Conservation (phyloP, 2,888 invertebrate genomes). For the Eupithecia insigniata region DNA sequence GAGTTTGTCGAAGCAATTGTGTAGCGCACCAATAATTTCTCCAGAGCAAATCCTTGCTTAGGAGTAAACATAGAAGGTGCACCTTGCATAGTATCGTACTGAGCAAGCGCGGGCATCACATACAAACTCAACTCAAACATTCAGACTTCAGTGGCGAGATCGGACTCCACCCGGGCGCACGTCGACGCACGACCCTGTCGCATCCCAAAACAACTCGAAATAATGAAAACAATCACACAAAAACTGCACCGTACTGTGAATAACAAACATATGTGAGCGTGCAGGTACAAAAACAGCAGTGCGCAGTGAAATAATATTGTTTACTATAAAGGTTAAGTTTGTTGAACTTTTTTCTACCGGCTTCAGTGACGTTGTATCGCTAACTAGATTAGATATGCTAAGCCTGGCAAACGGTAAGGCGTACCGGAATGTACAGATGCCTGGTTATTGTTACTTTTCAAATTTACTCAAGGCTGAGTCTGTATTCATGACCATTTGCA, state of each 20-base stretch:
- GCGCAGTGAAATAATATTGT: slow-evolving; percentile 47
- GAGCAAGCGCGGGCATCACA: slow-evolving; percentile 59
- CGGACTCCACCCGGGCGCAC: slow-evolving; percentile 67
- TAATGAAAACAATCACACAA: slow-evolving; percentile 16
- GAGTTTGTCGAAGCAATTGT: slow-evolving; percentile 7
- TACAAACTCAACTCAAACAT: too few species aligned
- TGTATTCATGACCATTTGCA: background rate
- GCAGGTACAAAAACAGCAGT: slow-evolving; percentile 44
- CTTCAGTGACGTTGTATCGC: slow-evolving; percentile 76
- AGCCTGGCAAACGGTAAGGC: slow-evolving; percentile 63
- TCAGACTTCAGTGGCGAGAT: slow-evolving; percentile 56
- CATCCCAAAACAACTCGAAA: slow-evolving; percentile 40
- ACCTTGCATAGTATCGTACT: slow-evolving; percentile 67
- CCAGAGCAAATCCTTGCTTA: slow-evolving; percentile 37
- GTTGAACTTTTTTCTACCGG: slow-evolving; percentile 79
- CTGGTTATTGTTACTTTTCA: slow-evolving; percentile 6
- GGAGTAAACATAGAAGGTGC: slow-evolving; percentile 47
- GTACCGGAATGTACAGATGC: slow-evolving; percentile 49
- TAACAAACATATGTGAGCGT: slow-evolving; percentile 36
- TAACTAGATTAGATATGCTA: slow-evolving; percentile 78
- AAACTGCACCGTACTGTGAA: slow-evolving; percentile 19
- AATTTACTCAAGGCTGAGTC: slow-evolving; percentile 46
- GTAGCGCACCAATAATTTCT: slow-evolving; percentile 20
- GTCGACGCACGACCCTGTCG: slow-evolving; percentile 61
- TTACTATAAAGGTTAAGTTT: slow-evolving; percentile 70